Percentiles rank a stretch among this genome's conserved stretches.
Conservation (phyloP, 1,140 invertebrate genomes). For the Spodoptera frugiperda region DNA sequence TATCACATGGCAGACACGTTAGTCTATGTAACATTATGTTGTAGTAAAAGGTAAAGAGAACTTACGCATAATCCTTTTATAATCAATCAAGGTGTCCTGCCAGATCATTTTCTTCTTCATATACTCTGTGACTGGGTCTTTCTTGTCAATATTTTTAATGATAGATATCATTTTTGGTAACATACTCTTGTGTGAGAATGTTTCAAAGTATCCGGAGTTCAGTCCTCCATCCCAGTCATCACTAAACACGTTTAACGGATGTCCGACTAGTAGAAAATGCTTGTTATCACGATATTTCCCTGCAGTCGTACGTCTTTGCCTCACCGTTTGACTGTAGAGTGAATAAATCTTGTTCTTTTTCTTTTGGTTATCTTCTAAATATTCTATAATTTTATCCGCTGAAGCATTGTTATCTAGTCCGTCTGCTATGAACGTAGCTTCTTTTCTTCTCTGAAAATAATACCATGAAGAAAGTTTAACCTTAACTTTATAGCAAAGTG, state of each 20-base stretch:
- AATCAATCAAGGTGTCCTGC: slow-evolving; percentile 52
- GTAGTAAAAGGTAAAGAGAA: slow-evolving; percentile 23
- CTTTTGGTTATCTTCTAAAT: slow-evolving; percentile 46
- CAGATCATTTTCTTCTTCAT: slow-evolving; percentile 70
- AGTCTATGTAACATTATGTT: too few species aligned
- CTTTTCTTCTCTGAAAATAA: slow-evolving; percentile 43
- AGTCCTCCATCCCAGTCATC: slow-evolving; percentile 76
- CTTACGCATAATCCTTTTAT: slow-evolving; percentile 63
- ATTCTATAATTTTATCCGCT: slow-evolving; percentile 39
- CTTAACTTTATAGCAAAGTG: too few species aligned
- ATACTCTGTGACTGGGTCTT: slow-evolving; percentile 69
- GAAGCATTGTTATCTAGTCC: slow-evolving; percentile 40
- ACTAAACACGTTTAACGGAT: slow-evolving; percentile 70
- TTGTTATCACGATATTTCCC: slow-evolving; percentile 45
- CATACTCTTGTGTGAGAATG: slow-evolving; percentile 71
- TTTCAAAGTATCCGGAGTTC: slow-evolving; percentile 68
- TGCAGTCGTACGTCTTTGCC: slow-evolving; percentile 55
- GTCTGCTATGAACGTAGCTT: slow-evolving; percentile 31
- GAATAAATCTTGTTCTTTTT: slow-evolving; percentile 64
- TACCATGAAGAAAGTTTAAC: neutral
- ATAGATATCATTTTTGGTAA: slow-evolving; percentile 72
- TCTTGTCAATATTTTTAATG: slow-evolving; percentile 59
- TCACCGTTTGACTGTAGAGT: slow-evolving; percentile 62
- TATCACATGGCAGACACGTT: too few species aligned
- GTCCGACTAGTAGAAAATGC: slow-evolving; percentile 67